Conservation (phyloP, 2,113 vertebrate genomes). For the Sorex araneus region DNA sequence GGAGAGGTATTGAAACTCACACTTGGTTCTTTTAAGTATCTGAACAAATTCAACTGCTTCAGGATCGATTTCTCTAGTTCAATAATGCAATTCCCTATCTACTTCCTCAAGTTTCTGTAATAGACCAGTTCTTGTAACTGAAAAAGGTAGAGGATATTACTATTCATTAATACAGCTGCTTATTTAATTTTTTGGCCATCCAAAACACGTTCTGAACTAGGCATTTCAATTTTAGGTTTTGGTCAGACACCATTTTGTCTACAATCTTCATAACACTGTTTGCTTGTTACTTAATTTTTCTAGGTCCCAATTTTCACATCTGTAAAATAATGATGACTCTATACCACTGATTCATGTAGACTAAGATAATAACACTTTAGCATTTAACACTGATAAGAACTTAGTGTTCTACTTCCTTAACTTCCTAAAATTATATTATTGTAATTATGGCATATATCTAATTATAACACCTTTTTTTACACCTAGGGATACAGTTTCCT, state of each 20-base stretch:
- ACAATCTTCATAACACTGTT: not conserved
- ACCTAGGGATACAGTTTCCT: slow-evolving; percentile 11
- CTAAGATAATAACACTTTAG: not conserved
- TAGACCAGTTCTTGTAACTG: not conserved
- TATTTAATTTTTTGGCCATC: not conserved
- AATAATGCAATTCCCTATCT: not conserved
- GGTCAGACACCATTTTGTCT: no score
- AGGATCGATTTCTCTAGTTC: not conserved
- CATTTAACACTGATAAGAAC: not conserved
- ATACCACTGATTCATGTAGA: not conserved
- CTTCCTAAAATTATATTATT: slow-evolving; percentile 25
- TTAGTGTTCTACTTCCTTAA: not conserved
- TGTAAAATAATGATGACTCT: slow-evolving; percentile 23
- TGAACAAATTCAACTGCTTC: not conserved
- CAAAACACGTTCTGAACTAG: not conserved
- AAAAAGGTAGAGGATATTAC: not conserved
- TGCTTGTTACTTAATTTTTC: not conserved
- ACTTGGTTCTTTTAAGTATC: not conserved
- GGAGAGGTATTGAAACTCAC: not conserved
- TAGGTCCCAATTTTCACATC: not conserved
- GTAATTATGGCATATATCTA: not conserved
- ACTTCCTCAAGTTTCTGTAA: not conserved
- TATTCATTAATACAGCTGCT: not conserved
- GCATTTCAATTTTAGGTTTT: slow-evolving; percentile 5
- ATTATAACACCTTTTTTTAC: not conserved